These are phyloP conservation scores for Grantiella picta DNA, from an alignment of 2,113 vertebrate species.

Conservation along the genomic window DNA sequence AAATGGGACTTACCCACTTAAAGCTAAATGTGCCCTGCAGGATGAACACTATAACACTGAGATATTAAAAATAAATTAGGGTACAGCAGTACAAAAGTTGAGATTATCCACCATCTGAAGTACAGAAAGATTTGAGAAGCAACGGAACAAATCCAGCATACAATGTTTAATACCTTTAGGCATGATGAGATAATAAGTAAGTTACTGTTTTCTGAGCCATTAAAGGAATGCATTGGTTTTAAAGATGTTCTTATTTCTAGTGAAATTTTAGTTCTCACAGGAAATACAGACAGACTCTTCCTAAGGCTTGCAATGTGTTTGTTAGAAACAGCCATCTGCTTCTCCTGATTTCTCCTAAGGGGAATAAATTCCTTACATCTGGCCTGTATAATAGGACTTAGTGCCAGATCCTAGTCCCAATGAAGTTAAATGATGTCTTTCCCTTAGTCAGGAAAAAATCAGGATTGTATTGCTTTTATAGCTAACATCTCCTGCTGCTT, in stretches of 20 bases:
- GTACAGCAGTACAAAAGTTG: not conserved
- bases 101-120: slow-evolving; percentile 14
- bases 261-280: slow-evolving; percentile 25
- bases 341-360: slow-evolving; percentile 29
- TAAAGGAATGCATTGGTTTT: slow-evolving; percentile 23
- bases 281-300: slow-evolving; percentile 23
- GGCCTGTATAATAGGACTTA: slow-evolving; percentile 44
- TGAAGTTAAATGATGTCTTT: slow-evolving; percentile 64
- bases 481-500: slow-evolving; percentile 39
- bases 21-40: not conserved
- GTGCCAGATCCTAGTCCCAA: slow-evolving; percentile 33
- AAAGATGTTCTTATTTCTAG: slow-evolving; percentile 14
- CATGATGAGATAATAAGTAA: slow-evolving; percentile 32
- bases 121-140: not conserved
- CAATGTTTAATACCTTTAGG: slow-evolving; percentile 1
- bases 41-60: not conserved
- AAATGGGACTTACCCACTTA: slow-evolving; percentile 16
- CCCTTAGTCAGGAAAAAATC: slow-evolving; percentile 60
- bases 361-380: slow-evolving; percentile 60
- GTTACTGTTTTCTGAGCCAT: slow-evolving; percentile 44
- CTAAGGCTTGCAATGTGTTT: slow-evolving; percentile 40
- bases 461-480: slow-evolving; percentile 45
- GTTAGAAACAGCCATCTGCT: slow-evolving; percentile 52
- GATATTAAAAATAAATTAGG: slow-evolving; percentile 50
- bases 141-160: not conserved